Evolutionary conservation across 2,113 vertebrate genomes (phyloP).

Genomic region (Cygnus buccinator): DNA sequence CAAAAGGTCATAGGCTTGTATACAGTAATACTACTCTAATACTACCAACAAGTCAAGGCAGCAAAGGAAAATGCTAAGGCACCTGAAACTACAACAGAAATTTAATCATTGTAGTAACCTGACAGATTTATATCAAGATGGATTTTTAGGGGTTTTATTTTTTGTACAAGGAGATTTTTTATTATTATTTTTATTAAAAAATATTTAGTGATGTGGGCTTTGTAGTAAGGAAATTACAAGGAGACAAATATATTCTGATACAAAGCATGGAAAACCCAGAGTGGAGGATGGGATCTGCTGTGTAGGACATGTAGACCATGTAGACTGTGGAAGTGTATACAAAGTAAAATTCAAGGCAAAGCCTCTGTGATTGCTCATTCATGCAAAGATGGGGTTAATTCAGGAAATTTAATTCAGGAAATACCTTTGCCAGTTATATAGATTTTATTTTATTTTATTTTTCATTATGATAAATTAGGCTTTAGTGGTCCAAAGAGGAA

Average conservation of each 20-base stretch:
- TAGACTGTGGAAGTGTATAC: background rate
- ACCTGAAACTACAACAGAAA: background rate
- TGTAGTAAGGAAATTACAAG: background rate
- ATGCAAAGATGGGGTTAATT: background rate
- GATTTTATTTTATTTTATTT: background rate
- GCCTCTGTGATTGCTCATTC: background rate
- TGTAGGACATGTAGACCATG: too few relatives aligned
- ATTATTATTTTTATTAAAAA: background rate
- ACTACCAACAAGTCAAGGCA: background rate
- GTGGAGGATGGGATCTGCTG: background rate
- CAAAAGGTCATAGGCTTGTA: background rate
- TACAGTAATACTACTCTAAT: background rate
- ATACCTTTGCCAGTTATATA: background rate
- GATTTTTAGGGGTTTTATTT: background rate
- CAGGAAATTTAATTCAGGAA: background rate
- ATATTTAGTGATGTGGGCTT: background rate
- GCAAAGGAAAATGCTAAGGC: background rate
- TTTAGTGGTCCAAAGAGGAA: background rate
- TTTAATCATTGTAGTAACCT: background rate
- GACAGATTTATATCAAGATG: background rate
- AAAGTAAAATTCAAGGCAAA: background rate
- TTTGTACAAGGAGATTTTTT: accelerated
- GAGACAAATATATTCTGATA: background rate
- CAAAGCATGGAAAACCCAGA: background rate
- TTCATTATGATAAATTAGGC: background rate